Base-by-base conservation (phyloP, 2,113 vertebrate genomes). In the Dermatemys mawii region DNA sequence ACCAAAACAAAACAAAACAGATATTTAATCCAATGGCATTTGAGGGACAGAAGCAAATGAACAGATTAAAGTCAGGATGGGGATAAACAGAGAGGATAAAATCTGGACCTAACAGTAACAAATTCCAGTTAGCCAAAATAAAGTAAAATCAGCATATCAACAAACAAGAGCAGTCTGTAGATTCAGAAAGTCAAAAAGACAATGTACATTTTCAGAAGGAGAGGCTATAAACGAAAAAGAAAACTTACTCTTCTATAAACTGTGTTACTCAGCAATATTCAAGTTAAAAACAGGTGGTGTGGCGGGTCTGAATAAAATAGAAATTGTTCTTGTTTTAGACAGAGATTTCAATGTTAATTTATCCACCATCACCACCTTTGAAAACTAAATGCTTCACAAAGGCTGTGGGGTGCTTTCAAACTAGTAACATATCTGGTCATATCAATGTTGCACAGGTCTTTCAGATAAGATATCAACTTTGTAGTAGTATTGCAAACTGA, bases 101-200 rank as follows among this genome's bases (percentile, higher is more conserved):
- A 2, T n/a, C n/a, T 27, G 11, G 16, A 48, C 49, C 80, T 24
- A 32, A 55, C 1, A 5, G 26, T 3, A 50, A 87, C 10, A 17
- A 32, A 57, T 38, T 88, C 17, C 35, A 26, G 32, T 55, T 81
- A 21, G 46, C 27, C 8, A 80, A 78, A 46, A 46, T 4, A 12
- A 87, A 51, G 50, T 38, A 55, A 11, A 90, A 57, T n/a, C 8
- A 26, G 54, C 22, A 16, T 38, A 57, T 86, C 48, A 16, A 51
- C 5, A 16, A 24, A 46, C 5, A 82, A 63, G 11, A 27, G 11
- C 0, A 2, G 14, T 38, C n/a, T 29, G 0, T 1, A 4, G 8
- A 13, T 26, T 11, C 11, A 7, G 12, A 76, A 76, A 76, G 26
- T 76, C 22, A 83, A 51, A 5, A 78, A 6, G 8, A 7, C 38